A percentile compares a stretch with the other conserved stretches of the same genome.
These are phyloP conservation scores for Eustalomyia histrio DNA, from an alignment of 2,888 invertebrate genomes.

Conservation along the genomic window DNA sequence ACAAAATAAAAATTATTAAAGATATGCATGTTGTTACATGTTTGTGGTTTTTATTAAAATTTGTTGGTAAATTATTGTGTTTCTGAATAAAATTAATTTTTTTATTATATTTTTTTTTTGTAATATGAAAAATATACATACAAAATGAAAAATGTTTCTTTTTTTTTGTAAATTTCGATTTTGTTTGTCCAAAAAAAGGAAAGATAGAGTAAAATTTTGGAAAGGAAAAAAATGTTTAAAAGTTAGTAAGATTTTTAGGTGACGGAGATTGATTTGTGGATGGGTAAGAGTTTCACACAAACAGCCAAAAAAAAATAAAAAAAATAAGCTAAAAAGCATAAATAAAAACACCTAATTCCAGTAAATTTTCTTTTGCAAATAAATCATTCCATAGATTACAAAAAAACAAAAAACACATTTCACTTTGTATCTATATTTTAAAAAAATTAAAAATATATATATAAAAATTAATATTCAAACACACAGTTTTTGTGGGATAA, in stretches of 20 bases:
- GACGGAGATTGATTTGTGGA: not conserved
- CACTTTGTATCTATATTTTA: slow-evolving; percentile 63
- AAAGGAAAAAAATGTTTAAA: slow-evolving; percentile 25
- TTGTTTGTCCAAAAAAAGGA: slow-evolving; percentile 27
- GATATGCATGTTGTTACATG: slow-evolving; percentile 36
- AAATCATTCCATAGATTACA: slow-evolving; percentile 6
- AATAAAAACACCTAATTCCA: slow-evolving; percentile 63
- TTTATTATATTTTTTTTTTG: slow-evolving; percentile 57
- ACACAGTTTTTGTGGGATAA: slow-evolving; percentile 43
- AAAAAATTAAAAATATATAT: slow-evolving; percentile 43
- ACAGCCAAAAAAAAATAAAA: slow-evolving; percentile 30
- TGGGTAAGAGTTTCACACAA: slow-evolving; percentile 32
- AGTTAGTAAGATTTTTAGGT: slow-evolving; percentile 53
- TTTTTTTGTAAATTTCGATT: slow-evolving; percentile 27
- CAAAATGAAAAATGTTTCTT: slow-evolving; percentile 64
- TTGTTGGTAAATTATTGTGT: slow-evolving; percentile 47
- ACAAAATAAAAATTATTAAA: not conserved
- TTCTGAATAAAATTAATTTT: slow-evolving; percentile 53
- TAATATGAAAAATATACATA: slow-evolving; percentile 61
- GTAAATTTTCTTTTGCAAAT: slow-evolving; percentile 20
- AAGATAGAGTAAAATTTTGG: slow-evolving; percentile 6
- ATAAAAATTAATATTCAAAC: slow-evolving; percentile 59
- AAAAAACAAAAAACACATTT: slow-evolving; percentile 55
- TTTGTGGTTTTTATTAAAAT: slow-evolving; percentile 29
- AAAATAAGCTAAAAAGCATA: slow-evolving; percentile 18